A percentile compares a stretch with the other conserved stretches of the same genome.
Conservation (phyloP, 2,113 vertebrate species). For the Anseranas semipalmata region DNA sequence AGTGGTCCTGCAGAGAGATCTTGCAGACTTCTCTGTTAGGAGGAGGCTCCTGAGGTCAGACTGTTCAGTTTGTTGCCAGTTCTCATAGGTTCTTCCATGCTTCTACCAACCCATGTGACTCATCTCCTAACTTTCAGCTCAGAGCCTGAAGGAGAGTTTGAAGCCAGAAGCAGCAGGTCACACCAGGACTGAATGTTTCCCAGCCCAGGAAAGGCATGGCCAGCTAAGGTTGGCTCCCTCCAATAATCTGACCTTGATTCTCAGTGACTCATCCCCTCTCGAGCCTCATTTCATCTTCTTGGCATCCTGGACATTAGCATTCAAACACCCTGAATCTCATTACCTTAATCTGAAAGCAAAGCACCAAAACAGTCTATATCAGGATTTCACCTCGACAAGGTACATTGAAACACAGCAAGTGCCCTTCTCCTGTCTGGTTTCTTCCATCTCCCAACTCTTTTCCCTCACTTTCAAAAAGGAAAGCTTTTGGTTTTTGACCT, state of each 20-base stretch:
- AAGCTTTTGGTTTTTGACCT: background rate
- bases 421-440: background rate
- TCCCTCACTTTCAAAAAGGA: background rate
- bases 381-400: background rate
- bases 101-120: background rate
- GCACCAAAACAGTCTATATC: background rate
- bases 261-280: background rate
- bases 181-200: constrained; percentile 26
- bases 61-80: background rate
- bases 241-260: background rate
- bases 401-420: background rate
- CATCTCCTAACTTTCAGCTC: background rate
- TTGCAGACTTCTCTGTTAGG: background rate
- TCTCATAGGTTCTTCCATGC: background rate
- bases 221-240: constrained; percentile 1
- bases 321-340: background rate
- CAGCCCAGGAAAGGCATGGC: background rate
- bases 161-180: constrained; percentile 19
- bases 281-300: background rate
- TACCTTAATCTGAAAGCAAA: background rate
- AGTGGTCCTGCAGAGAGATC: background rate
- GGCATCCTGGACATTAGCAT: background rate
- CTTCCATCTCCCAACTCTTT: background rate
- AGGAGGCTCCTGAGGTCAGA: background rate
- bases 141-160: background rate